These are phyloP conservation scores for Aleiodes leptofemur DNA, from an alignment of 2,888 invertebrate species.

Conservation along the genomic window DNA sequence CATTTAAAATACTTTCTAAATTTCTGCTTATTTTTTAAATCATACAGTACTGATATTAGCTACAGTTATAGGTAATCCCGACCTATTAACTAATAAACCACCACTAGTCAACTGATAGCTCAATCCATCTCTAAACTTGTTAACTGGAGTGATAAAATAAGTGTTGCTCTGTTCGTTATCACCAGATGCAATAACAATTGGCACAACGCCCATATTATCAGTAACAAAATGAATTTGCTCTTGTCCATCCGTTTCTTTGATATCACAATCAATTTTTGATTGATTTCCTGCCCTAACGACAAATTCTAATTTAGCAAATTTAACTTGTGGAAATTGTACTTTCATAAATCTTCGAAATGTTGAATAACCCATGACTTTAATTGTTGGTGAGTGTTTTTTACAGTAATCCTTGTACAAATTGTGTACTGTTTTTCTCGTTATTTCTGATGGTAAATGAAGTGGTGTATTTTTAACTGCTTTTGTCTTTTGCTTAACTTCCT, in stretches of 20 bases:
- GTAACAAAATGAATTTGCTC: conserved; percentile 50
- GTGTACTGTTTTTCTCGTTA: conserved; percentile 83
- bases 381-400: conserved; percentile 82
- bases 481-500: conserved; percentile 78
- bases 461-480: conserved; percentile 76
- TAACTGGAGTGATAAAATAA: conserved; percentile 66
- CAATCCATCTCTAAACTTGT: conserved; percentile 62
- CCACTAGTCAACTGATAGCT: conserved; percentile 64
- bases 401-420: conserved; percentile 86
- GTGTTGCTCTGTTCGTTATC: conserved; percentile 59
- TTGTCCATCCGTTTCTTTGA: conserved; percentile 50
- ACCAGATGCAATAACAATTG: conserved; percentile 64
- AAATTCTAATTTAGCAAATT: conserved; percentile 80
- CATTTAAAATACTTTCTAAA: too few species aligned
- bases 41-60: conserved; percentile 52
- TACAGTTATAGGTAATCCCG: conserved; percentile 56
- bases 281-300: conserved; percentile 56
- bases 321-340: conserved; percentile 87
- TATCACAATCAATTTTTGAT: conserved; percentile 52
- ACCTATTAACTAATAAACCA: conserved; percentile 62
- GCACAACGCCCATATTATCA: conserved; percentile 60
- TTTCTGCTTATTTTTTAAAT: not conserved
- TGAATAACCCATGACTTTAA: conserved; percentile 87
- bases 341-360: conserved; percentile 89
- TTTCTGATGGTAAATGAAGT: conserved; percentile 78